Evolutionary conservation across 2,888 invertebrate species (phyloP).

Genomic region (Drosophila subsilvestris): DNA sequence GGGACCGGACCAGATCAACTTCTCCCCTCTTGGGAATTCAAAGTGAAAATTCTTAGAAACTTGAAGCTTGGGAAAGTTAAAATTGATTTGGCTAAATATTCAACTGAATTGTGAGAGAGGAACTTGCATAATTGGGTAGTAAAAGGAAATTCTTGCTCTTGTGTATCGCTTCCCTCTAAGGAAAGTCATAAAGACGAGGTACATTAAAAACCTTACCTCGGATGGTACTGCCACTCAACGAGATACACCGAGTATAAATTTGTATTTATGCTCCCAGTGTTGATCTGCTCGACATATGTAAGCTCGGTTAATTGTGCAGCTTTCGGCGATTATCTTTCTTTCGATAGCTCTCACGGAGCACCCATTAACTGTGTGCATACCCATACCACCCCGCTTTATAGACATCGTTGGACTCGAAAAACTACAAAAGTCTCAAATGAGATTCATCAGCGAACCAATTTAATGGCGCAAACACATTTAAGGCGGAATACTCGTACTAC

Average conservation of each 20-base stretch:
- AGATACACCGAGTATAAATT: background rate
- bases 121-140: background rate
- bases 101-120: conserved; percentile 4
- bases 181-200: too few species aligned
- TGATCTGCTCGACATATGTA: conserved; percentile 17
- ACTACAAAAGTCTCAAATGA: conserved; percentile 42
- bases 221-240: background rate
- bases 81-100: conserved; percentile 20
- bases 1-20: too few species aligned
- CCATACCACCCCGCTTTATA: background rate
- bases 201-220: too few species aligned
- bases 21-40: conserved; percentile 6
- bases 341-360: conserved; percentile 44
- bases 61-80: conserved; percentile 30
- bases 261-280: too few species aligned
- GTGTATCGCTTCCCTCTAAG: background rate
- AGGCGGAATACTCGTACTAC: conserved; percentile 38
- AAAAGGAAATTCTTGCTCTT: too few species aligned
- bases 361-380: conserved; percentile 34
- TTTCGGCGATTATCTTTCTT: conserved; percentile 48
- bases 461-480: conserved; percentile 48
- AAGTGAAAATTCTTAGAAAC: conserved; percentile 38
- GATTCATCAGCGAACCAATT: conserved; percentile 38
- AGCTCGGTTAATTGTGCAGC: conserved; percentile 36
- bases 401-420: conserved; percentile 22